These are phyloP conservation scores for Montipora cactus DNA, from an alignment of 64 coral and sea anemone species.

Conservation along the genomic window DNA sequence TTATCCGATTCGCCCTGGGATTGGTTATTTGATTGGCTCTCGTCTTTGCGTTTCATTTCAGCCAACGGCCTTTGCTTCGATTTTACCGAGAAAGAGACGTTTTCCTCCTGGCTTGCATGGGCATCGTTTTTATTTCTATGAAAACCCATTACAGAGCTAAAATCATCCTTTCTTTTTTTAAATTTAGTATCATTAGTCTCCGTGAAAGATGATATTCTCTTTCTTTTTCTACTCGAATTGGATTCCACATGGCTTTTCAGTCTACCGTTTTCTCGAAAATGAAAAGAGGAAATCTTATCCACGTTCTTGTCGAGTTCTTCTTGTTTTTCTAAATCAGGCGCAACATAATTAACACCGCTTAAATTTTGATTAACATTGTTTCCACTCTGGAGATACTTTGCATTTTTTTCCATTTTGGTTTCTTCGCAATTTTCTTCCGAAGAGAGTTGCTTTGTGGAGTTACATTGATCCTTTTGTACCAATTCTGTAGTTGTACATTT, in stretches of 20 bases:
- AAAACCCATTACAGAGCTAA: too few species aligned
- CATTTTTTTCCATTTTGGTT: background rate
- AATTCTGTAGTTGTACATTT: background rate
- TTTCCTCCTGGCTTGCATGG: too few species aligned
- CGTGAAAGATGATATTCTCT: background rate
- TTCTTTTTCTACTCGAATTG: background rate
- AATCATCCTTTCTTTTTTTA: too few species aligned
- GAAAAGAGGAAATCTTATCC: background rate
- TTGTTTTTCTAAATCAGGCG: background rate
- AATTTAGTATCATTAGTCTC: too few species aligned
- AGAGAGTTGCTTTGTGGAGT: background rate
- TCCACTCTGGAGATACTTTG: background rate
- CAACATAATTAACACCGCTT: background rate
- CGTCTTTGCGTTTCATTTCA: too few species aligned
- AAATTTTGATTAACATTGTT: background rate
- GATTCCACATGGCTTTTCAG: background rate
- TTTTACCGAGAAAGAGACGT: too few species aligned
- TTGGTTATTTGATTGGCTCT: too few species aligned
- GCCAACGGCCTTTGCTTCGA: too few species aligned
- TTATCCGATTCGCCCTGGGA: too few species aligned
- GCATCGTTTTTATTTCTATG: too few species aligned
- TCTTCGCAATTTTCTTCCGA: background rate
- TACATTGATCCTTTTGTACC: background rate
- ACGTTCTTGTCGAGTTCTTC: background rate
- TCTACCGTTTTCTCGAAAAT: background rate